Evolutionary conservation across 1,140 invertebrate species (phyloP), one percentile per base, ranked within the genome.

Genomic region (Pantala flavescens): DNA sequence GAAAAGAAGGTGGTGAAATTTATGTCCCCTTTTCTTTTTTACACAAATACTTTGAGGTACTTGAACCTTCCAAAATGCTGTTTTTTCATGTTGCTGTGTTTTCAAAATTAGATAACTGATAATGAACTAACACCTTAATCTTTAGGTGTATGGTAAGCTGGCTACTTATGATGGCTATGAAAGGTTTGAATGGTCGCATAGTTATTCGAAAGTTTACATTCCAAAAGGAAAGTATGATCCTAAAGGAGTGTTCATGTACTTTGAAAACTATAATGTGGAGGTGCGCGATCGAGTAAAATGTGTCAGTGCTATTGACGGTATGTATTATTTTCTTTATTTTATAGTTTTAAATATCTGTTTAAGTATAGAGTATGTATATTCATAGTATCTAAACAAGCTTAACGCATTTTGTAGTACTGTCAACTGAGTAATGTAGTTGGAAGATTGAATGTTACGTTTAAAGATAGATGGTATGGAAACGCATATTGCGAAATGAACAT

Each of bases 181-280:
- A 78, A 87, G 88, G 77, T 98, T 98, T 81, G 92, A 95, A 80
- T 98, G 95, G 93, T 90, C 93, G 24, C 96, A 98, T 82, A 96
- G 94, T 81, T 96, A 96, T 81, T 93, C 94, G 12, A 95, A 95
- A 83, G 89, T 97, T 0, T 96, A 95, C 79, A 88, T 90, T 79
- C 95, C 95, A 0, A 93, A 92, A 79, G 88, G 89, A 23, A 93
- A 90, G 78, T 98, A 98, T 82, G 90, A 95, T 79, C 89, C 95
- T 0, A 87, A 87, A 19, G 94, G 95, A 16, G 90, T 94, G 0
- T 98, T 96, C 81, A 94, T 97, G 84, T 96, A 96, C 77, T 98
- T 99, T 85, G 95, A 97, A 80, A 96, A 97, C 82, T 99, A 98
- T 82, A 98, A 98, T 83, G 97, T 98, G 0, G 97, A 98, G 84